Percentiles rank a stretch among this genome's conserved stretches.
These are phyloP conservation scores for Rhinopomastus cyanomelas DNA, from an alignment of 2,113 vertebrate genomes.

Conservation along the genomic window DNA sequence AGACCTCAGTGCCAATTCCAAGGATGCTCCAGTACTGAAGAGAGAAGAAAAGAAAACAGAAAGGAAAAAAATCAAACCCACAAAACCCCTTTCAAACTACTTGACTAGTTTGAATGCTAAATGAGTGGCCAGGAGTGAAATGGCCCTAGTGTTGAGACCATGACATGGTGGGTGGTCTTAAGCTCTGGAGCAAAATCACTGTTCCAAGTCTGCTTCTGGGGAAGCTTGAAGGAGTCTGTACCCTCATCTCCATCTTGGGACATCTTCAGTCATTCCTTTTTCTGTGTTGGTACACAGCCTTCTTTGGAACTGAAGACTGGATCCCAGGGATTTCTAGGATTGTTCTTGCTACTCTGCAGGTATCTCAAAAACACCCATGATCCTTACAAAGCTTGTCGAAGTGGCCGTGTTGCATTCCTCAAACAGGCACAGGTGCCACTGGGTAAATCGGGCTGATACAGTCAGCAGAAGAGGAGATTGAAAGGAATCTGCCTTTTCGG, in stretches of 20 bases:
- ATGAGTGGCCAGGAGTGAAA: background rate
- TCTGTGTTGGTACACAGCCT: background rate
- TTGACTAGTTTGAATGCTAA: background rate
- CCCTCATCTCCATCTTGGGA: background rate
- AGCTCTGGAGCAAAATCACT: background rate
- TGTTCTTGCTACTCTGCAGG: background rate
- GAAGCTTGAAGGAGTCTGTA: background rate
- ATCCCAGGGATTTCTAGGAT: constrained; percentile 27
- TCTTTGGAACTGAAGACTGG: background rate
- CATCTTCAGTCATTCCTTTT: background rate
- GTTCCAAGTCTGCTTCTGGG: background rate
- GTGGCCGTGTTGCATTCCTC: background rate
- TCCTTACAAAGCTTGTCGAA: constrained; percentile 12
- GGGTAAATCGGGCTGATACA: background rate
- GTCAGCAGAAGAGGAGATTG: constrained; percentile 17
- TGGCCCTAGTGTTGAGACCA: background rate
- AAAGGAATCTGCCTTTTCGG: background rate
- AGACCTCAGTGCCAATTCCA: constrained; percentile 13
- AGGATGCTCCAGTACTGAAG: background rate
- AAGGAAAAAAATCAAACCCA: background rate
- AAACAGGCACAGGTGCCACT: background rate
- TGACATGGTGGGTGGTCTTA: background rate
- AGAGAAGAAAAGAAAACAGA: background rate
- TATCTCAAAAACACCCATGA: background rate
- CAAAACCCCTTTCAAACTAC: background rate